Conservation (phyloP, 2,888 invertebrate genomes). For the Notodonta dromedarius region DNA sequence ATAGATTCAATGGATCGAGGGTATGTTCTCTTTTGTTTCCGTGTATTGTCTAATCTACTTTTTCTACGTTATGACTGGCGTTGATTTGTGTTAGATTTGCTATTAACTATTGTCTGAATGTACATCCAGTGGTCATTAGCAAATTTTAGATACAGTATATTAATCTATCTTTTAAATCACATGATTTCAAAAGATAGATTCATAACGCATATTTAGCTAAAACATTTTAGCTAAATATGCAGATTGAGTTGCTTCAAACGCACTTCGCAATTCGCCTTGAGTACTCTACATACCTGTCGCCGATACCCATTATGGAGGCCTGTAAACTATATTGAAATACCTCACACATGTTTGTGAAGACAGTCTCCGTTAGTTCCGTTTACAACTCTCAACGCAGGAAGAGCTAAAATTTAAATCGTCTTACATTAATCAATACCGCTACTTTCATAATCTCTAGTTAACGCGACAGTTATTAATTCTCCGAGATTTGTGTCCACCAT, state of each 20-base stretch:
- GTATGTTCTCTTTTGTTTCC: background rate
- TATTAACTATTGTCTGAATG: background rate
- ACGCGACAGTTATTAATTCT: conserved; percentile 35
- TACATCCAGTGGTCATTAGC: background rate
- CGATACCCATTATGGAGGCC: background rate
- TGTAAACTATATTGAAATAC: background rate
- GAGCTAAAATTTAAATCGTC: background rate
- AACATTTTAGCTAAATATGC: no score
- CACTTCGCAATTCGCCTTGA: no score
- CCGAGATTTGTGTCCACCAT: conserved; percentile 28
- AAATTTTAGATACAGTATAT: no score
- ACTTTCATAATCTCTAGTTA: conserved; percentile 28
- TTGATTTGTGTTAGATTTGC: background rate
- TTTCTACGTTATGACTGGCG: background rate
- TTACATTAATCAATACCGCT: conserved; percentile 24
- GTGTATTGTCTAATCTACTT: background rate
- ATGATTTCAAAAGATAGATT: no score
- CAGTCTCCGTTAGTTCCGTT: background rate
- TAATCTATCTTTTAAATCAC: no score
- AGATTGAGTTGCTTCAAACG: no score
- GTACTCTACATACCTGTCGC: no score
- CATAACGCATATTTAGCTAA: no score
- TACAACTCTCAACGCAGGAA: background rate
- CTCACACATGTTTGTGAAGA: background rate
- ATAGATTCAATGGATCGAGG: conserved; percentile 40